These are phyloP conservation scores for Mola mola DNA, from an alignment of 2,113 vertebrate genomes.

Conservation along the genomic window DNA sequence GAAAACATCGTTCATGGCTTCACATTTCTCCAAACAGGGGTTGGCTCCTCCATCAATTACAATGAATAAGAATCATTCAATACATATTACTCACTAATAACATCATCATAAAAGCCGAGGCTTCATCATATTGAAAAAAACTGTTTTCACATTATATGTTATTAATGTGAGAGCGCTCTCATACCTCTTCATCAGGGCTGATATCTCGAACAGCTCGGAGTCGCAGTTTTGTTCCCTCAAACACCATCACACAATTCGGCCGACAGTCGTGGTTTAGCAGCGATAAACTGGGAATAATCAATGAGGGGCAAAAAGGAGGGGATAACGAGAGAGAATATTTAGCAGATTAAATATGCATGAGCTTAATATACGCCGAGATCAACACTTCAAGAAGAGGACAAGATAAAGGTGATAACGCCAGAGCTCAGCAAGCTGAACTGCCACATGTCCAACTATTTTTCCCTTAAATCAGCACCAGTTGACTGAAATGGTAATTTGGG, in stretches of 20 bases:
- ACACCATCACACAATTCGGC: slow-evolving; percentile 94
- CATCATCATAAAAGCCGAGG: slow-evolving; percentile 13
- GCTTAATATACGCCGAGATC: too few species aligned
- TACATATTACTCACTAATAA: slow-evolving; percentile 25
- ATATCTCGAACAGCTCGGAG: slow-evolving; percentile 88
- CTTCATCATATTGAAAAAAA: slow-evolving; percentile 10
- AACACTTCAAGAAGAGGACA: too few species aligned
- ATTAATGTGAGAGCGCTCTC: neutral
- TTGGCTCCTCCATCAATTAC: slow-evolving; percentile 14
- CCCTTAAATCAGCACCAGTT: neutral
- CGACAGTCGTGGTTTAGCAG: slow-evolving; percentile 96
- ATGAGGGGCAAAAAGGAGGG: neutral
- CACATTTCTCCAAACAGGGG: slow-evolving; percentile 3
- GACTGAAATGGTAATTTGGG: slow-evolving; percentile 18
- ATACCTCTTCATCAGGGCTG: slow-evolving; percentile 90
- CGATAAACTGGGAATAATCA: slow-evolving; percentile 85
- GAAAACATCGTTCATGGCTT: too few species aligned
- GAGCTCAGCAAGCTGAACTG: too few species aligned
- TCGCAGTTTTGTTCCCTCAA: slow-evolving; percentile 87
- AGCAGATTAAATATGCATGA: neutral
- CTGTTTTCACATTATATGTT: neutral
- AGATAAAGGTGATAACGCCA: too few species aligned
- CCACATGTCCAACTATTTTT: slow-evolving; percentile 25
- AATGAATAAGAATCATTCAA: slow-evolving; percentile 16
- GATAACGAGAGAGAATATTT: neutral